Base-by-base conservation (phyloP, 1,140 invertebrate species). In the Parapsyche elsis region DNA sequence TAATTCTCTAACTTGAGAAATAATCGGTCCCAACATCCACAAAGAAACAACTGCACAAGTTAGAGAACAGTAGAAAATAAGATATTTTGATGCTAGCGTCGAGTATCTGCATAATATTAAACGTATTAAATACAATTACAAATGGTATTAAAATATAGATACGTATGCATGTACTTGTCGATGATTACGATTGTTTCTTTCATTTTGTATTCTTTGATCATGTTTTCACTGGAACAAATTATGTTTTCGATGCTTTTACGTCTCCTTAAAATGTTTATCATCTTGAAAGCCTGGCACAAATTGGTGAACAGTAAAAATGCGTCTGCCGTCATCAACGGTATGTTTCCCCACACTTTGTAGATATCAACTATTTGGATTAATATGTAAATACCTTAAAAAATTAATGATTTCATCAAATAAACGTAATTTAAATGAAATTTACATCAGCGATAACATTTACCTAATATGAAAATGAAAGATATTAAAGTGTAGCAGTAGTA, bases 261-360 rank as follows among this genome's bases (percentile, higher is more conserved):
- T 38, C 85, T 83, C 1, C 78, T n/a, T 26, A 86, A 46, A 0
- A 88, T 73, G 44, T 87, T 88, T 12, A 86, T 49, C 59, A 88
- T 85, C 84, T 89, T 89, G 0, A 80, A 77, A 0, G 84, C 81
- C n/a, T 88, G 86, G 0, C 86, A 85, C 64, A 89, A 30, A 81
- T 89, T 89, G 0, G 88, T 89, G 80, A 88, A 87, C 0, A 89
- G 81, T 0, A 89, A 59, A 77, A 88, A 88, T 1, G 88, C 86
- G 0, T 86, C 87, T 2, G 84, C 85, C n/a, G 86, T 88, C 88
- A 89, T 89, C 19, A 87, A 84, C 0, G 86, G 85, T 5, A 89
- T 74, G 76, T 89, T 83, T 0, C 88, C 88, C 88, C 88, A 88
- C 14, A 88, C 86, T 71, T 85, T 70, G 16, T 83, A 86, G 21